Conservation (phyloP, 1,140 invertebrate genomes). For the Lucilia cuprina region DNA sequence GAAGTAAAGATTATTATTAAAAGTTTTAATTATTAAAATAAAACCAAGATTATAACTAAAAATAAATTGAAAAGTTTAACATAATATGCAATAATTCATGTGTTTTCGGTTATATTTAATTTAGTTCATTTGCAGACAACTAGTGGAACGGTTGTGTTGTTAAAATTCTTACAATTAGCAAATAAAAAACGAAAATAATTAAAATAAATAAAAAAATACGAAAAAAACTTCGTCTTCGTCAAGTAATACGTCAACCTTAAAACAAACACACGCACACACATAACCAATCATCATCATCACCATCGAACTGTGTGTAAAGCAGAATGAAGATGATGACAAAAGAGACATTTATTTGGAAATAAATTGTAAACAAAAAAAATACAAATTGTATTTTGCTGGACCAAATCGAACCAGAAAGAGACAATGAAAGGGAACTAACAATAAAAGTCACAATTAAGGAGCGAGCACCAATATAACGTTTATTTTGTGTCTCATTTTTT, state of each 20-base stretch:
- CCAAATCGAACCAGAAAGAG: too few relatives aligned
- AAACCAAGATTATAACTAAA: neutral
- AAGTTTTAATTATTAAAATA: neutral
- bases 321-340: too few relatives aligned
- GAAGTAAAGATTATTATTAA: neutral
- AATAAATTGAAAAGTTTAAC: neutral
- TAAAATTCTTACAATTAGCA: neutral
- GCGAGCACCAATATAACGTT: too few relatives aligned
- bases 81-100: neutral
- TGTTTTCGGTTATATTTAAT: neutral
- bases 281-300: neutral
- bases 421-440: too few relatives aligned
- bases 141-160: neutral
- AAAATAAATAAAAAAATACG: neutral
- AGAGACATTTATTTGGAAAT: too few relatives aligned
- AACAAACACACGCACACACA: neutral
- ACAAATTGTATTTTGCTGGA: too few relatives aligned
- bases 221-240: neutral
- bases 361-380: too few relatives aligned
- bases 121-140: neutral
- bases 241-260: slow-evolving; percentile 1
- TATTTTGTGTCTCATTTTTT: too few relatives aligned
- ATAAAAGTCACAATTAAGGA: too few relatives aligned
- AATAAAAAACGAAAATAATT: neutral
- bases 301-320: too few relatives aligned